A percentile compares a stretch with the other conserved stretches of the same genome.
Conservation (phyloP, 2,888 invertebrate genomes). For the Phyllotreta cruciferae region DNA sequence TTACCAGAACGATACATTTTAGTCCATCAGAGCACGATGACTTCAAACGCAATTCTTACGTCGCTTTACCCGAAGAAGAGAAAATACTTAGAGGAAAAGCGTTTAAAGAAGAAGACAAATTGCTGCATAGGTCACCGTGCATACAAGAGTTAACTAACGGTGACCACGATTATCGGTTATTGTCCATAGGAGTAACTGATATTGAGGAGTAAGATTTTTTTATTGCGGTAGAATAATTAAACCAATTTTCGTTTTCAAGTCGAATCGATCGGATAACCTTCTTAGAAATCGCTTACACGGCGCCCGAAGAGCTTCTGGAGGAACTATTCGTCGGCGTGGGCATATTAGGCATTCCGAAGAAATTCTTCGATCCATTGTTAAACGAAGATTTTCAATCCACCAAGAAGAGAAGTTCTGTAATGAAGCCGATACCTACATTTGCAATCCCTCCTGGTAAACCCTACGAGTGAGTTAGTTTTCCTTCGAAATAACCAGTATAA, state of each 20-base stretch:
- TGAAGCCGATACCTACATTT: constrained; percentile 49
- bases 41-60: constrained; percentile 58
- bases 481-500: constrained; percentile 4
- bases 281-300: constrained; percentile 64
- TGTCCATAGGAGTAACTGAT: constrained; percentile 63
- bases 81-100: constrained; percentile 65
- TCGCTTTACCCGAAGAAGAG: constrained; percentile 58
- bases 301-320: constrained; percentile 64
- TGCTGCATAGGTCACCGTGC: constrained; percentile 66
- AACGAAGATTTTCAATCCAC: constrained; percentile 51
- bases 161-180: constrained; percentile 66
- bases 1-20: constrained; percentile 68
- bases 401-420: constrained; percentile 39
- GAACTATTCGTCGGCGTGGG: constrained; percentile 64
- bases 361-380: constrained; percentile 67
- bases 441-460: constrained; percentile 47
- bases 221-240: background rate
- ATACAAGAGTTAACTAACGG: constrained; percentile 67
- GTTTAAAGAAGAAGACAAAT: constrained; percentile 64
- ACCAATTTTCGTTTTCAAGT: constrained; percentile 38
- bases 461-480: constrained; percentile 21
- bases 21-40: constrained; percentile 63
- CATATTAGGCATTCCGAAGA: constrained; percentile 66
- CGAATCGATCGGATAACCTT: constrained; percentile 61
- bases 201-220: constrained; percentile 50